Percentiles rank a stretch among this genome's conserved stretches.
Conservation (phyloP, 2,113 vertebrate genomes). For the Muscicapa adusta region DNA sequence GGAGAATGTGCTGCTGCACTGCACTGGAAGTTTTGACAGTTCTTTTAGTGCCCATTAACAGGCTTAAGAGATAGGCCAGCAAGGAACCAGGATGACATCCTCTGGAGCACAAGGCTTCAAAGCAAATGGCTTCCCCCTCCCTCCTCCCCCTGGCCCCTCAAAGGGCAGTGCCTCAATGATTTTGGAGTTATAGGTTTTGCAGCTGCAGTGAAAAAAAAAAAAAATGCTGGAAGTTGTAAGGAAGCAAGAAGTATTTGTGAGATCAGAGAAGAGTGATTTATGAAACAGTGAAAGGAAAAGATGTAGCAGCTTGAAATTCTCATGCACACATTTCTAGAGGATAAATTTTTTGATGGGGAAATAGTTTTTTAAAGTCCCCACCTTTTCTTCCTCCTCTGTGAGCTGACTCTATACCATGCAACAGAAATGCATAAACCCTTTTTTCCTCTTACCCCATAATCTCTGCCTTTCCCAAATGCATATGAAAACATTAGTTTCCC, state of each 20-base stretch:
- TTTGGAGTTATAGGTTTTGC: slow-evolving; percentile 3
- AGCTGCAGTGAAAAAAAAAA: slow-evolving; percentile 8
- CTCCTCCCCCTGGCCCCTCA: background rate
- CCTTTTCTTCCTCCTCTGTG: background rate
- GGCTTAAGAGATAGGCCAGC: slow-evolving; percentile 10
- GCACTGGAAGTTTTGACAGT: slow-evolving; percentile 2
- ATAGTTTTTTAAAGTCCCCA: background rate
- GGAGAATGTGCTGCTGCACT: background rate
- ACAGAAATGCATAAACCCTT: background rate
- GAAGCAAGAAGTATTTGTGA: background rate
- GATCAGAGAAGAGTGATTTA: background rate
- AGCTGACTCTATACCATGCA: background rate
- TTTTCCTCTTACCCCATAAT: background rate
- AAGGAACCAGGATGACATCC: background rate
- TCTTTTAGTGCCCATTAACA: slow-evolving; percentile 44
- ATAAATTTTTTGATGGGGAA: background rate
- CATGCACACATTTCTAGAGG: background rate
- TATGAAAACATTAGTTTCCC: background rate
- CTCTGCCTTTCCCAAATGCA: background rate
- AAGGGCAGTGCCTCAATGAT: background rate
- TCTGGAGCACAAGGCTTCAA: background rate
- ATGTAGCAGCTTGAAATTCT: slow-evolving; percentile 20
- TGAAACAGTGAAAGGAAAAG: background rate
- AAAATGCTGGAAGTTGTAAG: background rate
- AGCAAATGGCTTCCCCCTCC: background rate